phyloP scores from a whole-genome alignment of 2,888 invertebrate genomes.

The Eupithecia subumbrata region DNA sequence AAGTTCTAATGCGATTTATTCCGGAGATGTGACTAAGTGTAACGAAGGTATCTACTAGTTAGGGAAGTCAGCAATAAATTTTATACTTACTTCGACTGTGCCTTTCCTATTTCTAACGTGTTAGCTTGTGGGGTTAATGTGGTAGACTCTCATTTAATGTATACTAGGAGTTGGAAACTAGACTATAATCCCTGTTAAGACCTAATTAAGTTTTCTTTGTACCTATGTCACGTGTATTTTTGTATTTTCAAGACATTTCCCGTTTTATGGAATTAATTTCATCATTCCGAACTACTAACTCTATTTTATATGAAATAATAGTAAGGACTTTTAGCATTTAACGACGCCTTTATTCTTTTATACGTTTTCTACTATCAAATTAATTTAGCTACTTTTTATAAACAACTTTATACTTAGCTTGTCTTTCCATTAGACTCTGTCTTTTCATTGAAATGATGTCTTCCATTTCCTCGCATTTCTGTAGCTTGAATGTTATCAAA shows the following conservation, averaged over 20 bases:
- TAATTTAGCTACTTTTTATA: constrained; percentile 44
- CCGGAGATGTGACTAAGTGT: constrained; percentile 51
- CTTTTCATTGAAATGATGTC: constrained; percentile 62
- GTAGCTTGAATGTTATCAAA: constrained; percentile 52
- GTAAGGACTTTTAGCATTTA: constrained; percentile 53
- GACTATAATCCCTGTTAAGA: constrained; percentile 66
- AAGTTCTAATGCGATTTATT: constrained; percentile 50
- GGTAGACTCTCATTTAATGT: constrained; percentile 74
- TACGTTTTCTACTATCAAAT: constrained; percentile 51
- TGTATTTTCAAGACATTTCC: constrained; percentile 57
- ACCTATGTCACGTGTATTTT: constrained; percentile 54
- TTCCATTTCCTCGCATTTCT: constrained; percentile 61
- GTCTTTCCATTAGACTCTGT: constrained; percentile 41
- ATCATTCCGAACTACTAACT: constrained; percentile 62
- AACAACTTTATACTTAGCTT: constrained; percentile 38
- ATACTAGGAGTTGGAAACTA: constrained; percentile 70
- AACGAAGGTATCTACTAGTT: constrained; percentile 73
- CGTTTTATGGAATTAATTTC: constrained; percentile 56
- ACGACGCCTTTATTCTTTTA: constrained; percentile 50
- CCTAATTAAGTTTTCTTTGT: constrained; percentile 62
- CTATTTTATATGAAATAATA: constrained; percentile 53
- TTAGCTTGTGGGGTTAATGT: constrained; percentile 77
- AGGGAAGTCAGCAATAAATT: constrained; percentile 83
- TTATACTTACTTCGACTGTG: constrained; percentile 84
- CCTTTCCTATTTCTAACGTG: constrained; percentile 84